A percentile compares a stretch with the other conserved stretches of the same genome.
phyloP scores from a whole-genome alignment of 1,140 invertebrate genomes.

The Pseudomyrmex sp. region DNA sequence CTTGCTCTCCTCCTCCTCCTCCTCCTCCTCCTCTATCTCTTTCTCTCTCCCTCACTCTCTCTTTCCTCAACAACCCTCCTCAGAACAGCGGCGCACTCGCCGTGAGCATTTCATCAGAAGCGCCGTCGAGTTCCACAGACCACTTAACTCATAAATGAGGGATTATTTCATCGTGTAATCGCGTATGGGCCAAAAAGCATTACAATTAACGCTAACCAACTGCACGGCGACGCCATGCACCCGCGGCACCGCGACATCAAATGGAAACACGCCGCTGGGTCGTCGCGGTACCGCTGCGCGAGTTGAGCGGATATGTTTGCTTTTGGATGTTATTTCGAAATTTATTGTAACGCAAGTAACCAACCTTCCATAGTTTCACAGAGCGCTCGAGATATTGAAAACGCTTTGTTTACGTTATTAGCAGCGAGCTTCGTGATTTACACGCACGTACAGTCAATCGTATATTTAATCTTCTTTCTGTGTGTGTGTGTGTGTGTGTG shows the following conservation, averaged over 20 bases:
- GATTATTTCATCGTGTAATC: constrained; percentile 85
- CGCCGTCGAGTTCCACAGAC: constrained; percentile 83
- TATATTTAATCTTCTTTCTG: not conserved
- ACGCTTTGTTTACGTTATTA: constrained; percentile 51
- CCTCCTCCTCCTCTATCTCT: constrained; percentile 40
- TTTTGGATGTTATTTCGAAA: constrained; percentile 55
- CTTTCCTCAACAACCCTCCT: constrained; percentile 75
- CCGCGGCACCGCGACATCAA: constrained; percentile 70
- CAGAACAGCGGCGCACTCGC: constrained; percentile 76
- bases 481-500: not conserved
- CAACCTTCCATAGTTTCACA: constrained; percentile 9
- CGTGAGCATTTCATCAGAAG: constrained; percentile 84
- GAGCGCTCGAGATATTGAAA: constrained; percentile 26
- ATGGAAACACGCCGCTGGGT: constrained; percentile 69
- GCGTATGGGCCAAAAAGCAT: constrained; percentile 84
- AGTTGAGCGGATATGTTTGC: constrained; percentile 10
- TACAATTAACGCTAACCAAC: constrained; percentile 84
- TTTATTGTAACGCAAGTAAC: constrained; percentile 49
- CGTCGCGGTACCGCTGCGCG: constrained; percentile 25
- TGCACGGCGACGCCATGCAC: constrained; percentile 72
- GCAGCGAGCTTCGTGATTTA: constrained; percentile 15
- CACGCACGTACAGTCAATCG: not conserved
- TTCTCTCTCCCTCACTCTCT: constrained; percentile 46
- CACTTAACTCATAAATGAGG: constrained; percentile 85
- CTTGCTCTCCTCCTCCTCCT: constrained; percentile 48